Base-by-base conservation (phyloP, 1,140 invertebrate species). In the Macrosteles quadrilineatus region DNA sequence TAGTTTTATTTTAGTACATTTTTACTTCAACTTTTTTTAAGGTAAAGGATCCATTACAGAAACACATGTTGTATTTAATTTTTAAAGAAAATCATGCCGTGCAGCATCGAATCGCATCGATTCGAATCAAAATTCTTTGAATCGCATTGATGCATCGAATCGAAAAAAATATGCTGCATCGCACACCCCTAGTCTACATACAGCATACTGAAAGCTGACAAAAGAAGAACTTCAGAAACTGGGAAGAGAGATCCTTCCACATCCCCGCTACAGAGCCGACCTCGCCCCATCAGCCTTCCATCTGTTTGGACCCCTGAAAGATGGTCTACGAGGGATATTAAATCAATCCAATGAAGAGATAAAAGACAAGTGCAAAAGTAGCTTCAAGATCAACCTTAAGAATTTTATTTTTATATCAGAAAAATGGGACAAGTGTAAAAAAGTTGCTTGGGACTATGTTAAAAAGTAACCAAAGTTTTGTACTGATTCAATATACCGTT, bases 161-260 rank as follows among this genome's bases (percentile, higher is more conserved):
- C n/a, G n/a, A n/a, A n/a, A n/a, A n/a, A n/a, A n/a, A n/a, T n/a
- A n/a, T n/a, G n/a, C n/a, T n/a, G n/a, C n/a, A n/a, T n/a, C n/a
- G n/a, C n/a, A 81, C 75, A 82, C 80, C 70, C 75, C 78, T n/a
- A 67, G 74, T 50, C 74, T 74, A 23, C 76, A 81, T 68, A 70
- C 70, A 66, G 72, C 72, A 40, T n/a, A n/a, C n/a, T n/a, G n/a
- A n/a, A 4, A 63, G 47, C 21, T 45, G 30, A 74, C 73, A 1
- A 73, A 32, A 47, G 70, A 73, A 21, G 74, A 75, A 73, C 71
- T 78, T 43, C 32, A 64, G 19, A 66, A 76, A 77, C 75, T 76
- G n/a, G 55, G 59, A 57, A 77, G 73, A 67, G 65, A 80, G 76
- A 40, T 76, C 71, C 73, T 76, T 32, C 67, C 70, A 68, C 73